Evolutionary conservation across 1,140 invertebrate species (phyloP), one percentile per base, ranked within the genome.

Genomic region (Muscidifurax raptorellus): DNA sequence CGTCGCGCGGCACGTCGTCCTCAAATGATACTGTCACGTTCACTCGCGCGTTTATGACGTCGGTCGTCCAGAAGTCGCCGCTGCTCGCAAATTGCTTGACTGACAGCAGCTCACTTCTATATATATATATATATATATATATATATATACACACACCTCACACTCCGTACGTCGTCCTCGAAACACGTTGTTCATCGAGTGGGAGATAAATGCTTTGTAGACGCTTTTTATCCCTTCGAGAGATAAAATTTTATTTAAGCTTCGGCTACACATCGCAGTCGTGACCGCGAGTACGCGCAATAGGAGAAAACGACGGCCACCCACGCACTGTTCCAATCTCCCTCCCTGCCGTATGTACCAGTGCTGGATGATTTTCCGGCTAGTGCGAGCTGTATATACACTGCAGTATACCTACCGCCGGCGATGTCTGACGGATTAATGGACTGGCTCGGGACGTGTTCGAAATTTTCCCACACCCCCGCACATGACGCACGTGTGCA

Each of bases 41-140:
- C n/a, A 15, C 15, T 36, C 40, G 69, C 36, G 27, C 79, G 47
- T 52, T 52, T 74, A 52, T 28, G 59, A 80, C 25, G 36, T 22
- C 74, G 36, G 36, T 47, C 36, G 2, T 15, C 32, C 36, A 2
- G 67, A 74, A 82, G 71, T 82, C 18, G 52, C 52, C 52, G 22
- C 52, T n/a, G 5, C 47, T 27, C 28, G 40, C 69, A 82, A 82
- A 82, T 74, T 59, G 80, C 3, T 72, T 74, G 67, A 25, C 44
- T 52, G 69, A 52, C 71, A 52, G 18, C 22, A 12, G 10, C 25
- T 59, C 18, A 3, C 52, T 59, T 18, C 22, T 59, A n/a, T 7
- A n/a, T n/a, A n/a, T n/a, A n/a, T n/a, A n/a, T n/a, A n/a, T n/a
- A n/a, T n/a, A n/a, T n/a, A n/a, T n/a, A n/a, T n/a, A n/a, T n/a